Base-by-base conservation (phyloP, 1,140 invertebrate genomes). In the Centruroides sculpturatus region DNA sequence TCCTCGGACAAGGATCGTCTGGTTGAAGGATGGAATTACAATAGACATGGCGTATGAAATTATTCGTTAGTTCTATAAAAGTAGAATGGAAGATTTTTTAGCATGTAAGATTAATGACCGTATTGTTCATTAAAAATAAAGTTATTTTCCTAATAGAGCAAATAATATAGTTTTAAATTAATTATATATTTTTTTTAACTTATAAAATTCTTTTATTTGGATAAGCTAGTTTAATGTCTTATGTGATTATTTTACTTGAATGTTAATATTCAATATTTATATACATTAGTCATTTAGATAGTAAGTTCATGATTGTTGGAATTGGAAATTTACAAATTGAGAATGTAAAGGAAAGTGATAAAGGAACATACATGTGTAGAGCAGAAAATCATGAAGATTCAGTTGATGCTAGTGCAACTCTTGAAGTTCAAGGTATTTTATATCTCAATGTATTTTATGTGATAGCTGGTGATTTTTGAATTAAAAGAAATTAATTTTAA, bases 331-430 rank as follows among this genome's bases (percentile, higher is more conserved):
- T 80, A 36, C 81, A 84, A 71, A 91, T 96, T 66, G 82, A 80
- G 57, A 80, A 83, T 54, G 80, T 92, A 41, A 79, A 81, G 67
- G 85, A 88, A 74, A 77, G 78, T n/a, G 92, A 98, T 74, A 81
- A 82, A 5, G 94, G 92, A 5, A 83, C 83, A 12, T 98, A 97
- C 76, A 92, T 92, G 63, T 98, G 95, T 78, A 80, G 92, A 59
- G 92, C 92, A 6, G 83, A 85, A 71, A 95, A 94, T 72, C 75
- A 79, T 35, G 84, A 91, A 52, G 94, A 98, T 72, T 90, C 88
- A 46, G 75, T 85, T 35, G 94, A 98, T 76, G 83, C 85, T 47
- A 84, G 83, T 66, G 86, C 90, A 35, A 82, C 82, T 51, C 78
- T 98, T 62, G 80, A 81, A 67, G 86, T 98, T 47, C 82, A 86